These are phyloP conservation scores for Helicoverpa assulta DNA, from an alignment of 2,888 invertebrate genomes.

Conservation along the genomic window DNA sequence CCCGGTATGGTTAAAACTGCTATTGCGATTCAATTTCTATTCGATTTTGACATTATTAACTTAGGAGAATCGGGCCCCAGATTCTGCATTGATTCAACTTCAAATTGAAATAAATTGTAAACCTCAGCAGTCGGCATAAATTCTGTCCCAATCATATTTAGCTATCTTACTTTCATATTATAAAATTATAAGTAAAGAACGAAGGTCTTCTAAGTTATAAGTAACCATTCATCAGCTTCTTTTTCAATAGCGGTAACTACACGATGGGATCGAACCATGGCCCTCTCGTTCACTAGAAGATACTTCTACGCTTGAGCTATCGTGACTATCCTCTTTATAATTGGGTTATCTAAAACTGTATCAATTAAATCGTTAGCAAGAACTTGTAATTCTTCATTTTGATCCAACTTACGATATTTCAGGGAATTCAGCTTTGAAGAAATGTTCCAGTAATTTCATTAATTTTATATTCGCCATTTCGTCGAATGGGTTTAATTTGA, in stretches of 20 bases:
- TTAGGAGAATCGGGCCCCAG: too few relatives aligned
- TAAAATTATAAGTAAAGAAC: too few relatives aligned
- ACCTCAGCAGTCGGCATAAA: too few relatives aligned
- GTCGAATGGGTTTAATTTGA: slow-evolving; percentile 5
- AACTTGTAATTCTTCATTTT: neutral
- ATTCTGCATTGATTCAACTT: too few relatives aligned
- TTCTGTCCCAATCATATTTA: too few relatives aligned
- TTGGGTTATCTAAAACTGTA: slow-evolving; percentile 1
- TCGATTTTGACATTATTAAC: too few relatives aligned
- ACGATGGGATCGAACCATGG: neutral
- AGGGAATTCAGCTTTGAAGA: slow-evolving; percentile 5
- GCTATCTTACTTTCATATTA: too few relatives aligned
- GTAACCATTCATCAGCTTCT: too few relatives aligned
- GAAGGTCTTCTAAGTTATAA: too few relatives aligned
- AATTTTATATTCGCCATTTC: slow-evolving; percentile 1
- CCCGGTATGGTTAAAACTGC: too few relatives aligned
- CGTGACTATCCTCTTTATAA: neutral
- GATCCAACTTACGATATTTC: slow-evolving; percentile 8
- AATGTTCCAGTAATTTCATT: slow-evolving; percentile 24
- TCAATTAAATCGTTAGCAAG: slow-evolving; percentile 3
- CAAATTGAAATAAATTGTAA: too few relatives aligned
- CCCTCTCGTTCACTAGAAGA: neutral
- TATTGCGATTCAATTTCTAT: too few relatives aligned
- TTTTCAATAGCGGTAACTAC: neutral
- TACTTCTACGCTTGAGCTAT: neutral